Percentiles rank a stretch among this genome's conserved stretches.
These are phyloP conservation scores for Anas flavirostris DNA, from an alignment of 2,797 vertebrate species.

Conservation along the genomic window DNA sequence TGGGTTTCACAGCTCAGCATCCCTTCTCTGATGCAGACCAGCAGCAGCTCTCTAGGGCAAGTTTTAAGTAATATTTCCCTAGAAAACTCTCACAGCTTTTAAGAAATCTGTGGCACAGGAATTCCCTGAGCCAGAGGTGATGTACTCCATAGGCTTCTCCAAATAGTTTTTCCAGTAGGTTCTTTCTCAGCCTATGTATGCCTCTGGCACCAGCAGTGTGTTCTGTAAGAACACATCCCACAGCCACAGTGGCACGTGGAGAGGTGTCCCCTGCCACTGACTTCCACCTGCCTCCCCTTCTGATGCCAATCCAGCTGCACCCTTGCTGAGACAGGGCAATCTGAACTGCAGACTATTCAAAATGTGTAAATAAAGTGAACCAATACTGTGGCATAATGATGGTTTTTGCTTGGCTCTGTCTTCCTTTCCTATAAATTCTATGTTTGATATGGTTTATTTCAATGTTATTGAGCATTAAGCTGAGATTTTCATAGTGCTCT, in stretches of 20 bases:
- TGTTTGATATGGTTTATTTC: neutral
- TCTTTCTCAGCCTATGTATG: neutral
- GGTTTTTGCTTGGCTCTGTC: neutral
- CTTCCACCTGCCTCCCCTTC: neutral
- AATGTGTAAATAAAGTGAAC: neutral
- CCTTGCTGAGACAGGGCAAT: neutral
- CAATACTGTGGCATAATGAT: neutral
- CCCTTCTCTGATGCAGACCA: accelerated
- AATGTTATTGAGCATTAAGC: neutral
- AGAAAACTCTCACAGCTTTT: neutral
- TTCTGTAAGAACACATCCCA: neutral
- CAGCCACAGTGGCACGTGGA: neutral
- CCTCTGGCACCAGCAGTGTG: neutral
- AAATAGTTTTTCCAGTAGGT: neutral
- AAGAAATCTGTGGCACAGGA: neutral
- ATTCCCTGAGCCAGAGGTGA: neutral
- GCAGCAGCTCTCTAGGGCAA: neutral
- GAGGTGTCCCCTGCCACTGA: neutral
- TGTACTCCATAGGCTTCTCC: neutral
- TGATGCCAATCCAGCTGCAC: neutral
- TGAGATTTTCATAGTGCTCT: neutral
- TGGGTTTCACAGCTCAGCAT: accelerated
- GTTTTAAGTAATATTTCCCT: neutral
- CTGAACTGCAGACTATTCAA: neutral
- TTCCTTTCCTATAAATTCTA: neutral